These are phyloP conservation scores for Calonectris borealis DNA, from an alignment of 2,113 vertebrate species.

Conservation along the genomic window DNA sequence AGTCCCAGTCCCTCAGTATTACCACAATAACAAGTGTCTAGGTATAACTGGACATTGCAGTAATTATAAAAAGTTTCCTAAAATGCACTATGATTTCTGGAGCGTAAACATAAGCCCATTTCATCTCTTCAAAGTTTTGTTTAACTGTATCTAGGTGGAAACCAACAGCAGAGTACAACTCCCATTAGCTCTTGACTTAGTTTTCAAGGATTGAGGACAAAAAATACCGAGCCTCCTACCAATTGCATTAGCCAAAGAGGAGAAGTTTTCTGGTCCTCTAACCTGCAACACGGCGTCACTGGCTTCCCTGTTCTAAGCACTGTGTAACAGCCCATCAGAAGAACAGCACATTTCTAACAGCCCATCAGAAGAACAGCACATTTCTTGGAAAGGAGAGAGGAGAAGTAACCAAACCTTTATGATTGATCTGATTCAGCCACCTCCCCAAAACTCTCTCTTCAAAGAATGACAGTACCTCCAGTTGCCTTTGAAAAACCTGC, in stretches of 20 bases:
- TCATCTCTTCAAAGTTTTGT: neutral
- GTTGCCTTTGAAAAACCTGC: neutral
- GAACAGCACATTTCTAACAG: neutral
- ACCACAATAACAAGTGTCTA: neutral
- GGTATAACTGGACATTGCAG: neutral
- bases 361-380: neutral
- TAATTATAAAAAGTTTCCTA: neutral
- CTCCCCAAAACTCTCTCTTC: neutral
- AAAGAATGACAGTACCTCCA: neutral
- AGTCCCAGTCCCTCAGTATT: neutral
- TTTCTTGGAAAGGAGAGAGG: neutral
- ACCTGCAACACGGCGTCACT: rapidly evolving
- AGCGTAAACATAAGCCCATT: neutral
- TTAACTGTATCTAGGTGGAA: neutral
- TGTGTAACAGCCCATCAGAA: too few relatives aligned
- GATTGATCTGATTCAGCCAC: neutral
- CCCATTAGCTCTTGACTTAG: neutral
- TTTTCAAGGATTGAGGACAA: neutral
- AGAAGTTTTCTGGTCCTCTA: neutral
- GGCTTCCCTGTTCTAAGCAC: neutral
- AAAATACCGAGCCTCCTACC: neutral
- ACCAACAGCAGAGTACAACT: neutral
- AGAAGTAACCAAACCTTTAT: neutral
- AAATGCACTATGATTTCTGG: neutral
- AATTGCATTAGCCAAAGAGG: neutral